phyloP scores from a whole-genome alignment of 1,140 invertebrate genomes.

The Cryptotermes secundus region DNA sequence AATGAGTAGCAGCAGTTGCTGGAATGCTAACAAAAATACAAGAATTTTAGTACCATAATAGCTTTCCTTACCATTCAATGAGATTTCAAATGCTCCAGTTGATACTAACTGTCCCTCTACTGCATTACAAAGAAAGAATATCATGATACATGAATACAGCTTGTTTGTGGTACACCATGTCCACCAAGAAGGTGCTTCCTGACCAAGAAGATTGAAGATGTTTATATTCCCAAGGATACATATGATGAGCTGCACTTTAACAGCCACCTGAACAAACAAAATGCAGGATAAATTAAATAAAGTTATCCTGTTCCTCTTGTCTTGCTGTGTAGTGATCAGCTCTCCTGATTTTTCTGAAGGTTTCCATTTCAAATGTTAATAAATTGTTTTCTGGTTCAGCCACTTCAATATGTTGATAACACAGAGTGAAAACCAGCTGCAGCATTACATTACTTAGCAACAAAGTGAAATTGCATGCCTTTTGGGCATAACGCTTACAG shows the following conservation, averaged over 20 bases:
- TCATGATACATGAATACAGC: slow-evolving; percentile 92
- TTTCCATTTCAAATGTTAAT: too few relatives aligned
- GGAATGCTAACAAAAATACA: too few relatives aligned
- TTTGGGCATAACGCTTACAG: too few relatives aligned
- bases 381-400: too few relatives aligned
- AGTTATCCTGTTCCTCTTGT: too few relatives aligned
- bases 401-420: too few relatives aligned
- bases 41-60: not conserved
- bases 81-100: slow-evolving; percentile 98
- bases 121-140: slow-evolving; percentile 92
- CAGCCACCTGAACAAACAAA: slow-evolving; percentile 63
- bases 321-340: too few relatives aligned
- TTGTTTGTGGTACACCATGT: slow-evolving; percentile 92
- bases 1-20: too few relatives aligned
- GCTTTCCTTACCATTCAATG: slow-evolving; percentile 75
- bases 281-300: slow-evolving; percentile 30
- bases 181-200: slow-evolving; percentile 77
- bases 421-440: too few relatives aligned
- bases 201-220: slow-evolving; percentile 73
- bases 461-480: too few relatives aligned
- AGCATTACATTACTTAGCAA: too few relatives aligned
- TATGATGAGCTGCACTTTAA: slow-evolving; percentile 85
- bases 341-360: too few relatives aligned
- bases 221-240: slow-evolving; percentile 79
- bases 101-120: slow-evolving; percentile 92